Conservation (phyloP, 1,140 invertebrate genomes). For the Daktulosphaira vitifoliae region DNA sequence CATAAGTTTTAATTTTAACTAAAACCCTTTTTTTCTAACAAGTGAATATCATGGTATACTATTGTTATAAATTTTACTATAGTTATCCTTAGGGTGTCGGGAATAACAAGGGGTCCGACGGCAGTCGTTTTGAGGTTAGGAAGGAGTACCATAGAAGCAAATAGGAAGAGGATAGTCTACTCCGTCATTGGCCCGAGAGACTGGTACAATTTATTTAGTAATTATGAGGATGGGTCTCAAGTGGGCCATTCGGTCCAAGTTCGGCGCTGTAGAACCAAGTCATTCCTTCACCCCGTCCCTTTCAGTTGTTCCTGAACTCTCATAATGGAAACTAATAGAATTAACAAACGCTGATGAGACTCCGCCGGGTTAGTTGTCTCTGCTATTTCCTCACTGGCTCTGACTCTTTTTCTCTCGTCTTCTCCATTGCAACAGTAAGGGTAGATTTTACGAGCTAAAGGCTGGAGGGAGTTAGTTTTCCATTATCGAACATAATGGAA, state of each 20-base stretch:
- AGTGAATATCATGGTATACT: conserved; percentile 2
- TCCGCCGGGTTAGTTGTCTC: conserved; percentile 30
- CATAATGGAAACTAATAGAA: conserved; percentile 36
- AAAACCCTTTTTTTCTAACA: background rate
- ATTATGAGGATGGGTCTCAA: conserved; percentile 36
- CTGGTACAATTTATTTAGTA: conserved; percentile 36
- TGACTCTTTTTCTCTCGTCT: background rate
- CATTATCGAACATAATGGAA: conserved; percentile 33
- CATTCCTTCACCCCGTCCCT: background rate
- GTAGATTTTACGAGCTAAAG: background rate
- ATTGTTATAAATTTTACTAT: conserved; percentile 25
- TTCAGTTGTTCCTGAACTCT: conserved; percentile 18
- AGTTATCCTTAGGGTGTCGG: conserved; percentile 22
- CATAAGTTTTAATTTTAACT: too few relatives aligned
- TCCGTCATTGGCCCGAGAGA: conserved; percentile 29
- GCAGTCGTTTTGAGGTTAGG: conserved; percentile 29
- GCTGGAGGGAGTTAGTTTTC: conserved; percentile 5
- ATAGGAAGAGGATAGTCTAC: background rate
- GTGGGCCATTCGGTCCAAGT: conserved; percentile 35
- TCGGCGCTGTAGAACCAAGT: conserved; percentile 12
- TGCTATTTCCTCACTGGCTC: conserved; percentile 3
- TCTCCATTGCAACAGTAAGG: background rate
- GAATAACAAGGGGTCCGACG: conserved; percentile 11
- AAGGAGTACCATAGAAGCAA: background rate
- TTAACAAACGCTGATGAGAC: conserved; percentile 35